Evolutionary conservation across 2,797 vertebrate species (phyloP), one percentile per base, ranked within the genome.

Genomic region (Tokudaia muenninki): DNA sequence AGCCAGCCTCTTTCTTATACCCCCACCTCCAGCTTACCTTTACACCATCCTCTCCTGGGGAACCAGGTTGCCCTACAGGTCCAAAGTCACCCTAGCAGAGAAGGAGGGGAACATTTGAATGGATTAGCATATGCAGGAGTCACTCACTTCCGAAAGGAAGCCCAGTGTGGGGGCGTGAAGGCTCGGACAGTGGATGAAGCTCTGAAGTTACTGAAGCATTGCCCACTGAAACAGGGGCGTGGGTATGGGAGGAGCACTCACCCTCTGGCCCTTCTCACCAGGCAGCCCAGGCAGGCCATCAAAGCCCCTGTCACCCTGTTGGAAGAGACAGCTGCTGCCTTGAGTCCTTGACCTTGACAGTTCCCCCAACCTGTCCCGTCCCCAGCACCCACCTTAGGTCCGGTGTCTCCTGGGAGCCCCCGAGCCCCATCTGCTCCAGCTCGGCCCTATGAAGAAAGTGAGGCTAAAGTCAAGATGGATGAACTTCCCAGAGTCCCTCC

Each of bases 221-320:
- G 16, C 6, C 77, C 12, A 50, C 3, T 0, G 1, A 19, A 21
- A 72, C 89, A 34, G 26, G 31, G 22, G 19, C 4, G 11, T 0
- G 19, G 6, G 17, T 26, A 0, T 29, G 1, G 24, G 47, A 12
- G 9, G 50, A 1, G 4, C 22, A 98, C 99, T 99, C 97, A 99
- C 99, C 98, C 98, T 98, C 97, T 99, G 99, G 96, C 99, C 99
- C 95, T 99, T 99, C 97, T 99, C 98, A 92, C 99, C 99, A 34
- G 99, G 99, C 97, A 99, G 99, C 97, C 99, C 99, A 13, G 99
- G 99, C 84, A 99, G 98, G 93, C 99, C 99, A 44, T 99, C 99
- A 96, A 99, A 99, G 84, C 99, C 99, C 88, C 99, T 98, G 95
- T 99, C 99, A 57, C 99, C 99, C 99, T 99, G 98, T 61, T 93